A percentile compares a stretch with the other conserved stretches of the same genome.
These are phyloP conservation scores for Dendrolimus houi DNA, from an alignment of 2,888 invertebrate species.

Conservation along the genomic window DNA sequence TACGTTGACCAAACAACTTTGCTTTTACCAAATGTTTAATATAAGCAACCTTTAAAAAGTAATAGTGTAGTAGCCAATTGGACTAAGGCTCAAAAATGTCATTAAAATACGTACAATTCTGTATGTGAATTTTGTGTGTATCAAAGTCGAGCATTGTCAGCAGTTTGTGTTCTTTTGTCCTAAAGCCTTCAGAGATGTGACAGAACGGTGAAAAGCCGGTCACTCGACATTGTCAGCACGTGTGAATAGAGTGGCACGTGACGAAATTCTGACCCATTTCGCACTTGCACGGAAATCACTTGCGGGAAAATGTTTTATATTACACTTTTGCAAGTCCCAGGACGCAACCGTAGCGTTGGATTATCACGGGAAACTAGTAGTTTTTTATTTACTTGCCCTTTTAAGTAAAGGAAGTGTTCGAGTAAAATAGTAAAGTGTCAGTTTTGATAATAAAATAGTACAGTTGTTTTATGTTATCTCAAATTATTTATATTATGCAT, in stretches of 20 bases:
- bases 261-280: background rate
- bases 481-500: too few relatives aligned
- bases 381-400: background rate
- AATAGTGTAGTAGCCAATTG: too few relatives aligned
- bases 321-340: background rate
- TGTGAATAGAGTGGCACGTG: background rate
- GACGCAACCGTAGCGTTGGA: background rate
- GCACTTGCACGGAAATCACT: background rate
- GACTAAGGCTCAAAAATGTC: too few relatives aligned
- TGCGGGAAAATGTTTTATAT: background rate
- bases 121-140: too few relatives aligned
- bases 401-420: background rate
- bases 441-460: background rate
- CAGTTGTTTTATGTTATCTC: background rate
- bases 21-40: too few relatives aligned
- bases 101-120: too few relatives aligned
- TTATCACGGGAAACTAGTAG: background rate
- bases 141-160: too few relatives aligned
- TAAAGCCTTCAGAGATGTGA: background rate
- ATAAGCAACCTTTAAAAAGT: too few relatives aligned
- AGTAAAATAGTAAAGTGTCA: background rate
- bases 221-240: background rate
- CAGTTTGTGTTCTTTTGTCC: too few relatives aligned
- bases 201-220: background rate
- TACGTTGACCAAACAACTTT: too few relatives aligned